Conservation (phyloP, 53 echinoderm and acorn worm species). For the Antedon mediterranea region DNA sequence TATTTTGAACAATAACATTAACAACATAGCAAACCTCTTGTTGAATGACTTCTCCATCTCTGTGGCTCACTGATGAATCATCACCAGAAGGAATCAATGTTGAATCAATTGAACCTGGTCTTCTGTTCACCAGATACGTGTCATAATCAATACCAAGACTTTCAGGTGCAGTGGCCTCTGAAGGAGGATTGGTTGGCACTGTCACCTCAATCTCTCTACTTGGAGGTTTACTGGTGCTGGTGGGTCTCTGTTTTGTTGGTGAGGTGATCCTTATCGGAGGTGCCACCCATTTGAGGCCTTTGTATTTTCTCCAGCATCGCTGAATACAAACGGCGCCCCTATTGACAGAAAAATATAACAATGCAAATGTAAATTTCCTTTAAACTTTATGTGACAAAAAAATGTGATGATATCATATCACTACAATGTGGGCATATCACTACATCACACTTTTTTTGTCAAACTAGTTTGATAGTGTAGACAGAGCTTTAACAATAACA, state of each 20-base stretch:
- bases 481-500: too few species aligned
- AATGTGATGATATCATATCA: too few species aligned
- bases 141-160: slow-evolving; percentile 54
- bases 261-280: background rate
- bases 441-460: too few species aligned
- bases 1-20: too few species aligned
- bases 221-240: slow-evolving; percentile 13
- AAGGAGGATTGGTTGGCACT: slow-evolving; percentile 10
- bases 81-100: slow-evolving; percentile 16
- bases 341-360: background rate
- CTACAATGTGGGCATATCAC: too few species aligned
- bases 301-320: slow-evolving; percentile 65
- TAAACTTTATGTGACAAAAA: too few species aligned
- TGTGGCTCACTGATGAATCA: slow-evolving; percentile 10
- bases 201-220: background rate
- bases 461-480: too few species aligned
- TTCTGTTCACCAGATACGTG: slow-evolving; percentile 75
- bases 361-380: too few species aligned
- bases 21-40: too few species aligned
- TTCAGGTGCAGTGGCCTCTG: slow-evolving; percentile 27
- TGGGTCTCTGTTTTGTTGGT: background rate
- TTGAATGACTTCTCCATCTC: background rate
- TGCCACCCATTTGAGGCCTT: slow-evolving; percentile 49
- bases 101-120: slow-evolving; percentile 75
- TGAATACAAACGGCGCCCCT: slow-evolving; percentile 90